Conservation (phyloP, 2,797 vertebrate genomes). For the Myotis daubentonii region DNA sequence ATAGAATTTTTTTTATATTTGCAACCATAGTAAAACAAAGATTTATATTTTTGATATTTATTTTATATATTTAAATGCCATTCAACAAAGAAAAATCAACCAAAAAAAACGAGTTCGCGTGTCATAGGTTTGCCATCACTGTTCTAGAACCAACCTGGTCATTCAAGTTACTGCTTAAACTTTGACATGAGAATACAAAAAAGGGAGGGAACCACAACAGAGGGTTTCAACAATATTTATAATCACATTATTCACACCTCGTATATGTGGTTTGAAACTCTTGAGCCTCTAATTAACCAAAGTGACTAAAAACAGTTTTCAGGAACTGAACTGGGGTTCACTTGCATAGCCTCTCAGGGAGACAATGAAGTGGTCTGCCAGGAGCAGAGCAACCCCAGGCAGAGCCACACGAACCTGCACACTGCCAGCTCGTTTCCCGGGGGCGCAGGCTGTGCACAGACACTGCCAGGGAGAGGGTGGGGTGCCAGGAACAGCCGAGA, state of each 20-base stretch:
- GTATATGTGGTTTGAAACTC: conserved; percentile 36
- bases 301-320: conserved; percentile 38
- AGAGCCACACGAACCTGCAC: not conserved
- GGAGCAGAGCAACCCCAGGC: not conserved
- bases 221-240: conserved; percentile 32
- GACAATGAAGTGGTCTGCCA: fast-evolving
- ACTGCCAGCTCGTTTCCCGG: not conserved
- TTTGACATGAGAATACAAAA: conserved; percentile 31
- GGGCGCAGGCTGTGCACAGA: not conserved
- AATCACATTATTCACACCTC: conserved; percentile 53
- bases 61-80: no score
- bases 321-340: not conserved
- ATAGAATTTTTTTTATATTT: no score
- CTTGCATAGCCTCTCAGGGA: not conserved
- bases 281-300: conserved; percentile 28
- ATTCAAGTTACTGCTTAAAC: not conserved
- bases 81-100: no score
- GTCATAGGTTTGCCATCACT: no score
- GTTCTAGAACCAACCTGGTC: not conserved
- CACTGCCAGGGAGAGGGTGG: fast-evolving
- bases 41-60: no score
- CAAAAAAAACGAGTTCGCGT: no score
- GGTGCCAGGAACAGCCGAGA: not conserved
- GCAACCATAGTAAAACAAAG: no score
- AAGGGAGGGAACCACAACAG: not conserved